Conservation (phyloP, 2,888 invertebrate genomes). For the Phlogophora meticulosa region DNA sequence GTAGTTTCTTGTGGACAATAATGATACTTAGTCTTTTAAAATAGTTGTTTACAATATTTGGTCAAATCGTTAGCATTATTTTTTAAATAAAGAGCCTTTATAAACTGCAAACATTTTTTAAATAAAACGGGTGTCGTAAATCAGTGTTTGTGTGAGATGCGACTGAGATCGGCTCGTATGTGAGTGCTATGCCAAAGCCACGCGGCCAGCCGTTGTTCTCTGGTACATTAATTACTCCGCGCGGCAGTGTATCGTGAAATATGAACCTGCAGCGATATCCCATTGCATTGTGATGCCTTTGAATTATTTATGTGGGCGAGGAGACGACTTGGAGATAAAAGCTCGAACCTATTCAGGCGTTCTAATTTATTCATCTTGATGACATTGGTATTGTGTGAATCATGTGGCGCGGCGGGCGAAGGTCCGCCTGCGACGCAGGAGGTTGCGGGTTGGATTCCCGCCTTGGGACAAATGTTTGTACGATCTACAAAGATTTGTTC, state of each 20-base stretch:
- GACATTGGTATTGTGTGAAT: not conserved
- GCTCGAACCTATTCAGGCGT: constrained; percentile 15
- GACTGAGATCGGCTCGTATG: constrained; percentile 65
- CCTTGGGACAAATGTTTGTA: too few species aligned
- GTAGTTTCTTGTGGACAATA: too few species aligned
- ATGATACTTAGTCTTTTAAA: too few species aligned
- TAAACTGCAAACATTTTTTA: not conserved
- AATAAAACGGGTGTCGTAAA: constrained; percentile 67
- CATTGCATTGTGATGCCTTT: constrained; percentile 80
- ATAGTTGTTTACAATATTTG: too few species aligned
- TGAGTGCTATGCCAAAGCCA: constrained; percentile 71
- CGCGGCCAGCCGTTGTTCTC: constrained; percentile 72
- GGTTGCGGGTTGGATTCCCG: too few species aligned
- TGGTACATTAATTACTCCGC: constrained; percentile 81
- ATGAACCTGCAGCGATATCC: constrained; percentile 84
- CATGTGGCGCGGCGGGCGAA: too few species aligned
- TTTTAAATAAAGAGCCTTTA: not conserved
- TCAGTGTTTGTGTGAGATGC: constrained; percentile 74
- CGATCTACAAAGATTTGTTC: too few species aligned
- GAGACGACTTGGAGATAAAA: constrained; percentile 50
- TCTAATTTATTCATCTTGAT: constrained; percentile 19
- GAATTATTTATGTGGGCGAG: constrained; percentile 80
- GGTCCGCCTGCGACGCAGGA: too few species aligned
- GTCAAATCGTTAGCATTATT: too few species aligned
- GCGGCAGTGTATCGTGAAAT: constrained; percentile 82